These are phyloP conservation scores for Prunella fulvescens DNA, from an alignment of 2,113 vertebrate genomes.

Conservation along the genomic window DNA sequence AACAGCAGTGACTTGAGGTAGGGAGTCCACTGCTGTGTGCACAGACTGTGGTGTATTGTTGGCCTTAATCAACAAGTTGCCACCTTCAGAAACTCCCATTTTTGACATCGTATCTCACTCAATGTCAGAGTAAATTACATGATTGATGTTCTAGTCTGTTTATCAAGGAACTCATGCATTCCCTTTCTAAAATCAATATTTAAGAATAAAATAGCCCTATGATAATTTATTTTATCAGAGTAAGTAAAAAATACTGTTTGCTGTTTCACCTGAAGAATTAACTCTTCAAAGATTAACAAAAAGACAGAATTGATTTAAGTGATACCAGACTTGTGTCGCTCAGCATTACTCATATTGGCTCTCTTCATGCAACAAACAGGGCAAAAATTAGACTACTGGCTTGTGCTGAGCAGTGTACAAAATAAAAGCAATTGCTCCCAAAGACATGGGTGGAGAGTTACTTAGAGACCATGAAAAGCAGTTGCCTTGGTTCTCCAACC, in stretches of 20 bases:
- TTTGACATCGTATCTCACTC: neutral
- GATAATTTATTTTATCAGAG: slow-evolving; percentile 13
- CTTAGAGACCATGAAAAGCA: neutral
- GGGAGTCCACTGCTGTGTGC: neutral
- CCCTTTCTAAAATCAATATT: slow-evolving; percentile 55
- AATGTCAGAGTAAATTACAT: slow-evolving; percentile 62
- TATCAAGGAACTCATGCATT: slow-evolving; percentile 20
- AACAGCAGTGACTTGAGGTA: neutral
- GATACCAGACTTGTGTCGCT: neutral
- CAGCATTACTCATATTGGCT: neutral
- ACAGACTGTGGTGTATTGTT: neutral
- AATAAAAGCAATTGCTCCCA: neutral
- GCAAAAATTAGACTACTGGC: neutral
- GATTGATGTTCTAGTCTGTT: slow-evolving; percentile 39
- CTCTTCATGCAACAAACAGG: neutral
- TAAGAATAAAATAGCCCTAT: slow-evolving; percentile 13
- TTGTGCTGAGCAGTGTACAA: neutral
- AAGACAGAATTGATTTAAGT: neutral
- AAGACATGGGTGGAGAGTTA: neutral
- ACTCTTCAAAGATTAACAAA: neutral
- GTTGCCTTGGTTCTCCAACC: neutral
- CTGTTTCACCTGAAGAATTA: neutral
- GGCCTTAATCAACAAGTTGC: neutral
- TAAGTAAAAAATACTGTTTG: neutral
- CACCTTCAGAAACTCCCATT: slow-evolving; percentile 8